Percentiles rank a stretch among this genome's conserved stretches.
These are phyloP conservation scores for Neotoma lepida DNA, from an alignment of 2,113 vertebrate genomes.

Conservation along the genomic window DNA sequence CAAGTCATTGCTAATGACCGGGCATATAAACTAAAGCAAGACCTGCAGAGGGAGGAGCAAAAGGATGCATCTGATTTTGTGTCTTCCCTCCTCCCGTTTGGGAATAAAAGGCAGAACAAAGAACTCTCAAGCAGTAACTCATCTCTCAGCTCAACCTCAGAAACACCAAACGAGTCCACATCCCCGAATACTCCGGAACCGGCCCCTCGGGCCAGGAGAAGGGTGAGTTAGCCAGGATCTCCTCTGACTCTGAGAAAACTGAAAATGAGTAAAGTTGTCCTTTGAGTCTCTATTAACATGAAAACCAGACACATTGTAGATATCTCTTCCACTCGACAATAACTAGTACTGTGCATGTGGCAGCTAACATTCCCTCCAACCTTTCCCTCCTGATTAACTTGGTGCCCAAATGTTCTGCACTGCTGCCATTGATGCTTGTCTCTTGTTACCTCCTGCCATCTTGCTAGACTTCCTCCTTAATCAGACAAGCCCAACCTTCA, in stretches of 20 bases:
- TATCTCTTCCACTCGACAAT: background rate
- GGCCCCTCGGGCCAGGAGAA: constrained; percentile 89
- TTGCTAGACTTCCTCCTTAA: background rate
- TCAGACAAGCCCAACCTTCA: background rate
- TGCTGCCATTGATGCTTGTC: background rate
- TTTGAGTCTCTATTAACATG: background rate
- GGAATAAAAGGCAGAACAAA: constrained; percentile 91
- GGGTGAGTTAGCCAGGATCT: constrained; percentile 86
- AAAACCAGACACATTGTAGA: background rate
- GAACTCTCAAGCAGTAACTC: constrained; percentile 99
- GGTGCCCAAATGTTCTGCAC: background rate
- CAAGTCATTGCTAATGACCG: constrained; percentile 97
- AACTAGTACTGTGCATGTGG: background rate
- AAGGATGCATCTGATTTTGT: constrained; percentile 92
- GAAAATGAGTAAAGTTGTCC: background rate
- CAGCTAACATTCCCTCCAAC: background rate
- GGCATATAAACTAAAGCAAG: constrained; percentile 93
- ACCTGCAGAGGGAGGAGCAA: constrained; percentile 91
- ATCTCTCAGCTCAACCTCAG: constrained; percentile 97
- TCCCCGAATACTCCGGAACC: constrained; percentile 90
- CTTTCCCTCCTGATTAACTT: background rate
- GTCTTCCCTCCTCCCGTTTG: constrained; percentile 93
- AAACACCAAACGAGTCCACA: constrained; percentile 93
- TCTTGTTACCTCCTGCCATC: background rate
- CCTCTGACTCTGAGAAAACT: background rate